Evolutionary conservation across 2,888 invertebrate species (phyloP), one percentile per base, ranked within the genome.

Genomic region (Anthophora plumipes): DNA sequence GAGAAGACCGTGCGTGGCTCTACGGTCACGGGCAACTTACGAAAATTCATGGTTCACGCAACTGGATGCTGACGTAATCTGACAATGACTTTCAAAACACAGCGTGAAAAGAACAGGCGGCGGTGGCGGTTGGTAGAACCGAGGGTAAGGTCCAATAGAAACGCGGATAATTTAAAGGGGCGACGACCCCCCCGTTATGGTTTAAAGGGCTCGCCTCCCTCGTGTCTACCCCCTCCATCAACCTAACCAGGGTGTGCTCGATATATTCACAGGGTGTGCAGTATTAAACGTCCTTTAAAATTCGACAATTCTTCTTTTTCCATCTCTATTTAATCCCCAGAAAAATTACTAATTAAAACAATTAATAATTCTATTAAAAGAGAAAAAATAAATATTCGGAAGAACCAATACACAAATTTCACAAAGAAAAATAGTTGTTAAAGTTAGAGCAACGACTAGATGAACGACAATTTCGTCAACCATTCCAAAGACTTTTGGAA

Each of bases 141-240:
- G 57, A 68, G 61, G 71, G 71, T 60, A 80, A 76, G 71, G 75
- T 79, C 80, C 77, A 76, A 82, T 80, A 67, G 73, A 79, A 85
- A 75, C 60, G 76, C 61, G 75, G 71, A 77, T 85, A 85, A 85
- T 91, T 92, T 90, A 90, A 92, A 89, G 90, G 91, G 91, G 90
- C 91, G 88, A 90, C 89, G 91, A 92, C 89, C 91, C 90, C 88
- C 85, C 31, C 63, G 82, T 75, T 82, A 85, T 83, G 85, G 84
- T 92, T 92, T 92, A 91, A 96, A 96, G 85, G 95, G 94, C 94
- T 94, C 94, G 77, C 41, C 73, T 59, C 78, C 78, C 74, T 79
- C 59, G 54, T 60, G 41, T 17, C 46, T 57, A n/a, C 63, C 52
- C 55, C 61, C 61, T 43, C 75, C 60, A 39, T 14, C 64, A 22